These are phyloP conservation scores for Actinia equina DNA, from an alignment of 64 coral and sea anemone species.

Conservation along the genomic window DNA sequence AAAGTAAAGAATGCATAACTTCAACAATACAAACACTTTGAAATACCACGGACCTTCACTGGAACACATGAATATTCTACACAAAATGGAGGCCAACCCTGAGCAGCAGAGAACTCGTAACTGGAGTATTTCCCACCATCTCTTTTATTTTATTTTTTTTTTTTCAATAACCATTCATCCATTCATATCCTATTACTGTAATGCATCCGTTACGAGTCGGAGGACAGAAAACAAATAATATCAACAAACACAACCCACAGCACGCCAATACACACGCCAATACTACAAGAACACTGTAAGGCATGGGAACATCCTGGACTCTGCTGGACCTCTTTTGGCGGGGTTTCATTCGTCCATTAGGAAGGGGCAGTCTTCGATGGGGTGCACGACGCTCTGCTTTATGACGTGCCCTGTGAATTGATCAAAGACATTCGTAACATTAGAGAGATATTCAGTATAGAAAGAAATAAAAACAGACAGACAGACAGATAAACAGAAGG, in stretches of 20 bases:
- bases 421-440: not conserved
- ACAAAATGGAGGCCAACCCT: too few relatives aligned
- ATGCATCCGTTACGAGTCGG: not conserved
- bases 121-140: not conserved
- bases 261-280: not conserved
- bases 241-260: not conserved
- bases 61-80: too few relatives aligned
- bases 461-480: not conserved
- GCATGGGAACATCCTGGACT: not conserved
- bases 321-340: not conserved
- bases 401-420: conserved; percentile 29
- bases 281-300: not conserved
- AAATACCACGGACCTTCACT: too few relatives aligned
- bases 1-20: too few relatives aligned
- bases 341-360: conserved; percentile 9
- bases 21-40: too few relatives aligned
- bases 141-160: not conserved
- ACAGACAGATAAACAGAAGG: not conserved
- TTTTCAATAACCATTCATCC: not conserved
- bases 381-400: conserved; percentile 34
- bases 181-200: conserved; percentile 20
- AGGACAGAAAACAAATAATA: not conserved
- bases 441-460: not conserved
- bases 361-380: conserved; percentile 44
- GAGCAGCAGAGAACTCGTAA: too few relatives aligned